Conservation (phyloP, 2,888 invertebrate genomes). For the Sylvicola cinctus region DNA sequence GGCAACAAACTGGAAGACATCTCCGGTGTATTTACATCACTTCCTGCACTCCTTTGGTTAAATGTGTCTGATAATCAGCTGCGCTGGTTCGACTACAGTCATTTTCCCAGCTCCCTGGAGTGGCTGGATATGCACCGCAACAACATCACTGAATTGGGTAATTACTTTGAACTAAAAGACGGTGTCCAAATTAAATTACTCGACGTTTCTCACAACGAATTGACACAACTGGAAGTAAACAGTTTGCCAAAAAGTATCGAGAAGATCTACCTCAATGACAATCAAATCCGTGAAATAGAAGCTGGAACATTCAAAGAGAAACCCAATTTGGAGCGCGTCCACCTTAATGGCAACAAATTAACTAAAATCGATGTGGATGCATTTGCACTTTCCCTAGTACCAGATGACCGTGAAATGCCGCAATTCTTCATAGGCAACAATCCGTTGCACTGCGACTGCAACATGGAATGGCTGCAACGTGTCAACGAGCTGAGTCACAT, state of each 20-base stretch:
- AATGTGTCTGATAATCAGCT: constrained; percentile 64
- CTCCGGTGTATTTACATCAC: constrained; percentile 53
- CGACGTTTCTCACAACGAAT: constrained; percentile 52
- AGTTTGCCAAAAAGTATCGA: constrained; percentile 55
- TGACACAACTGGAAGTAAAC: constrained; percentile 43
- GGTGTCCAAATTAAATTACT: constrained; percentile 50
- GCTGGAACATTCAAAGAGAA: constrained; percentile 52
- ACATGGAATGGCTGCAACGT: constrained; percentile 69
- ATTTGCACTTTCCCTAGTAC: constrained; percentile 31
- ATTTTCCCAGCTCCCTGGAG: constrained; percentile 52
- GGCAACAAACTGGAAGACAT: constrained; percentile 59
- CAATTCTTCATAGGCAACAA: constrained; percentile 64
- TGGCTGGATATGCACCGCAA: constrained; percentile 69
- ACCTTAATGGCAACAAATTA: constrained; percentile 53
- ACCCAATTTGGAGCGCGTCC: constrained; percentile 49
- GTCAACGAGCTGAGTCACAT: constrained; percentile 54
- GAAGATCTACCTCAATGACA: constrained; percentile 51
- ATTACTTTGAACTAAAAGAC: constrained; percentile 45
- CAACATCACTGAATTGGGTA: constrained; percentile 51
- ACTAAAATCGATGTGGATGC: constrained; percentile 50
- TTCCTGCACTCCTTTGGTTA: constrained; percentile 54
- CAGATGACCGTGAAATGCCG: constrained; percentile 37
- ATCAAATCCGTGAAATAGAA: constrained; percentile 45
- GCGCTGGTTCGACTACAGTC: constrained; percentile 60
- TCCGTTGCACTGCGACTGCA: constrained; percentile 69